Evolutionary conservation across 2,888 invertebrate species (phyloP).

Genomic region (Zygaena filipendulae): DNA sequence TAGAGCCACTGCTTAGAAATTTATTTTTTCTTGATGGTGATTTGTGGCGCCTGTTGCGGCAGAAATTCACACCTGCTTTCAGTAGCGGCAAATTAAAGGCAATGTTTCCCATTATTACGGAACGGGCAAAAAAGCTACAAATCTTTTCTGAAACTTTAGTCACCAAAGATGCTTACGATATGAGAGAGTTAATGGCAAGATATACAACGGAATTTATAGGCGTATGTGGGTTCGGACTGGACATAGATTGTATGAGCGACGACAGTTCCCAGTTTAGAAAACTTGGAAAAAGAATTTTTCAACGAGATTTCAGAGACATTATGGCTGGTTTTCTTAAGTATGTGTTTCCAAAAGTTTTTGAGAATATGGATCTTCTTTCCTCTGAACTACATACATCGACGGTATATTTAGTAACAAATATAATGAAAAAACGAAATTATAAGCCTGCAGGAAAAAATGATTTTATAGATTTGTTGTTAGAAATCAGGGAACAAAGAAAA

Average conservation of each 20-base stretch:
- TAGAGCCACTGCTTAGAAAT: slow-evolving; percentile 47
- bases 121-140: slow-evolving; percentile 44
- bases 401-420: slow-evolving; percentile 30
- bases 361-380: slow-evolving; percentile 32
- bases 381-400: slow-evolving; percentile 37
- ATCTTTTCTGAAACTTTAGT: slow-evolving; percentile 32
- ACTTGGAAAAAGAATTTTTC: slow-evolving; percentile 45
- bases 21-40: slow-evolving; percentile 53
- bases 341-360: slow-evolving; percentile 42
- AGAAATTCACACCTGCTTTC: slow-evolving; percentile 48
- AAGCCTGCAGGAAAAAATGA: slow-evolving; percentile 45
- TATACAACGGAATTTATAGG: slow-evolving; percentile 57
- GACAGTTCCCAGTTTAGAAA: slow-evolving; percentile 47
- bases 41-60: slow-evolving; percentile 44
- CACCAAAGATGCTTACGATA: slow-evolving; percentile 34
- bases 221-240: slow-evolving; percentile 49
- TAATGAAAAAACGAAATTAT: slow-evolving; percentile 37
- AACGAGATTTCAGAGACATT: slow-evolving; percentile 34
- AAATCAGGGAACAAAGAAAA: slow-evolving; percentile 41
- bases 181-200: slow-evolving; percentile 50
- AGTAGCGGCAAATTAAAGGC: slow-evolving; percentile 49
- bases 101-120: slow-evolving; percentile 51
- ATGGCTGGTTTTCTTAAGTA: slow-evolving; percentile 31
- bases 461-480: slow-evolving; percentile 49
- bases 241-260: slow-evolving; percentile 40